Conservation (phyloP, 2,113 vertebrate species). For the Epinephelus fuscoguttatus region DNA sequence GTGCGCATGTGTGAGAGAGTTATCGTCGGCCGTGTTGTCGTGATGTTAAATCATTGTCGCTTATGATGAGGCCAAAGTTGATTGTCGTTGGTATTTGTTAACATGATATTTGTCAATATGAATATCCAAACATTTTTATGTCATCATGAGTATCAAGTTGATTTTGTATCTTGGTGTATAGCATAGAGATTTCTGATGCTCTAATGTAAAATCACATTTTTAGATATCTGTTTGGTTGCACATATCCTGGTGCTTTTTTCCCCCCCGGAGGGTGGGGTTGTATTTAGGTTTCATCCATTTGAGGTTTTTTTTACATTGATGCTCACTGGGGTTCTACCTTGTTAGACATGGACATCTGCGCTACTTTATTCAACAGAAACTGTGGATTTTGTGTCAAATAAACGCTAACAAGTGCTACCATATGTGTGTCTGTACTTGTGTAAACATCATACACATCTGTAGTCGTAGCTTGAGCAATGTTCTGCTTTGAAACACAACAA, state of each 20-base stretch:
- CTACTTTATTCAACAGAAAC: slow-evolving; percentile 66
- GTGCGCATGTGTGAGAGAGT: slow-evolving; percentile 72
- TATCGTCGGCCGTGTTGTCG: slow-evolving; percentile 52
- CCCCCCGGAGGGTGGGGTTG: slow-evolving; percentile 8
- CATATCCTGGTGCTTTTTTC: slow-evolving; percentile 50
- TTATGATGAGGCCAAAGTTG: slow-evolving; percentile 75
- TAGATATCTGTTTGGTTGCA: slow-evolving; percentile 38
- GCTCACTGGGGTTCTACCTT: slow-evolving; percentile 32
- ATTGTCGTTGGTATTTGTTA: slow-evolving; percentile 68
- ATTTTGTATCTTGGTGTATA: slow-evolving; percentile 70
- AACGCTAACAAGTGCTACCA: slow-evolving; percentile 65
- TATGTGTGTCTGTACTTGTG: slow-evolving; percentile 2
- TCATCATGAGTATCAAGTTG: slow-evolving; percentile 54
- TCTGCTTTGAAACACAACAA: slow-evolving; percentile 25
- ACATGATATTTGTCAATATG: slow-evolving; percentile 60
- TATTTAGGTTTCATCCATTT: slow-evolving; percentile 47
- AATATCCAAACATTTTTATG: slow-evolving; percentile 61
- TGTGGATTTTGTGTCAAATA: slow-evolving; percentile 82
- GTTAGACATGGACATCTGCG: slow-evolving; percentile 43
- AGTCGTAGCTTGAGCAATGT: background rate
- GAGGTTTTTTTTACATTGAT: slow-evolving; percentile 39
- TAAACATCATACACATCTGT: background rate
- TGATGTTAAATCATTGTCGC: slow-evolving; percentile 69
- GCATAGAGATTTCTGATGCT: slow-evolving; percentile 54
- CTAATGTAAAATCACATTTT: slow-evolving; percentile 56